Base-by-base conservation (phyloP, 2,797 vertebrate species). In the Hafferia zeledoni region DNA sequence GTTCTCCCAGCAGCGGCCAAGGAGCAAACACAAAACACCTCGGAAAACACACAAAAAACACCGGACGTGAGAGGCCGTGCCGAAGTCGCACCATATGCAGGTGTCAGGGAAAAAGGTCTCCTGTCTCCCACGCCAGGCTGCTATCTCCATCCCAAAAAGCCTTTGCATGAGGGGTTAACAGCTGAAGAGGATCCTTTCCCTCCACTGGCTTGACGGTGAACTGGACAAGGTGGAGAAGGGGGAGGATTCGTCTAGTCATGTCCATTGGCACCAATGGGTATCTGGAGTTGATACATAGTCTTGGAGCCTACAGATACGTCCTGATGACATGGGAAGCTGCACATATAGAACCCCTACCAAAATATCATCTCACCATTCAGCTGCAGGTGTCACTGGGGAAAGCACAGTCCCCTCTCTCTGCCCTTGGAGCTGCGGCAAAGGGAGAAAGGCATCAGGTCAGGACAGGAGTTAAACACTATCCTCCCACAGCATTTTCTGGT, bases 71-170 rank as follows among this genome's bases (percentile, higher is more conserved):
- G 93, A 95, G 87, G 82, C 95, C 0, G 7, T n/a, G 87, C 94
- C 94, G 84, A 94, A 95, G 91, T 95, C 84, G 74, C 95, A 95
- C 92, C 87, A 97, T 83, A 92, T 95, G 96, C 96, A 97, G 96
- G 96, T 97, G 96, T 95, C 87, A 85, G 95, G 94, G 93, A 96
- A 91, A 96, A 95, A 96, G 95, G 93, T 94, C 95, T 93, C 87
- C 61, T 0, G 41, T 91, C 95, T 95, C 95, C 95, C 95, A 93
- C 94, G 69, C 87, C 94, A 88, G 84, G 87, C 89, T 87, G 65
- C 84, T 92, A 93, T 89, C 93, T 94, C 82, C 69, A 75, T 61
- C 76, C 61, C 49, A 55, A 44, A 90, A 69, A 88, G 50, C 52
- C 79, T 86, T 83, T 52, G 49, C 8, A 1, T 28, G 60, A 33